Evolutionary conservation across 1,140 invertebrate genomes (phyloP), one percentile per base, ranked within the genome.

Genomic region (Sminthurides bifidus): DNA sequence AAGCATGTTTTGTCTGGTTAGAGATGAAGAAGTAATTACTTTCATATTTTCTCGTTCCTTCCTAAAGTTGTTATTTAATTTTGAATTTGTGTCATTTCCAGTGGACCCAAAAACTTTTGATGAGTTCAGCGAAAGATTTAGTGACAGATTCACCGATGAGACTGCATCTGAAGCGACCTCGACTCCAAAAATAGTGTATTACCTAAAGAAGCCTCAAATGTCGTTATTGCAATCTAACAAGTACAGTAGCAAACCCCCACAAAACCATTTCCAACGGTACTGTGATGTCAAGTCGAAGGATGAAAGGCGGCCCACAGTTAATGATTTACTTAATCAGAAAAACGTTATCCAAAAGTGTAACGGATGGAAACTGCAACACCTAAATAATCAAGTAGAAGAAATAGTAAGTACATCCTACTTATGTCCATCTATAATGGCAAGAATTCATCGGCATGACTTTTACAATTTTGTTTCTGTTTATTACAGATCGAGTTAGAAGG

Each of bases 311-410:
- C 81, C 84, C 5, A 84, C 85, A 5, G 81, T 92, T 2, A 83
- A 83, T 66, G 91, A 95, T 73, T 74, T 95, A 60, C 87, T 90
- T 1, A 86, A 85, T 72, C 90, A 94, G 68, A 83, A 83, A 64
- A 80, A 88, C 67, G 84, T 92, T 24, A 71, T 87, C 56, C 83
- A 90, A 63, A 91, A 87, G 73, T 78, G 89, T n/a, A 86, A 88
- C 68, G 92, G 91, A 12, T 97, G 92, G 92, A 95, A 95, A 75
- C 77, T 95, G 27, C 82, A 90, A 75, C 87, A 94, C 73, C 76
- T 95, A 46, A 85, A 81, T 15, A 81, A 88, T 26, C 90, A 94
- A 76, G 85, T 95, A 80, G 88, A 94, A 66, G 87, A 92, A 72
- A 71, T 94, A 73, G 89, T 92, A 70, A 73, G 72, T 67, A n/a